Conservation (phyloP, 2,888 invertebrate genomes). For the Cephalotes varians region DNA sequence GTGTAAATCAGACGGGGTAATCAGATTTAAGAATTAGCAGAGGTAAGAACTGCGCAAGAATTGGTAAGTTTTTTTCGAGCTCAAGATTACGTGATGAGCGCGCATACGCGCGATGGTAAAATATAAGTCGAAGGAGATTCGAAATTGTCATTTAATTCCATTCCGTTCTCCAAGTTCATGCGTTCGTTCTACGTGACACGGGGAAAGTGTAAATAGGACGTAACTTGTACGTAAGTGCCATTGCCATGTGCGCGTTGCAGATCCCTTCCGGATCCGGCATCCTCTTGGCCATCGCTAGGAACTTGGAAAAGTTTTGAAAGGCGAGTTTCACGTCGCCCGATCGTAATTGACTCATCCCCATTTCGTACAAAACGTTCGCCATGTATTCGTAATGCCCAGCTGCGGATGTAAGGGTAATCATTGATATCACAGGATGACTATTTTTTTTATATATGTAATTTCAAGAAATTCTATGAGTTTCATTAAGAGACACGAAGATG, state of each 20-base stretch:
- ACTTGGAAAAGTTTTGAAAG: slow-evolving; percentile 72
- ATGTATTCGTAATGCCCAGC: slow-evolving; percentile 71
- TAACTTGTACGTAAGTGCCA: slow-evolving; percentile 79
- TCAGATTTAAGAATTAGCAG: too few relatives aligned
- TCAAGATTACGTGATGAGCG: not conserved
- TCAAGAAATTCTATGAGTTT: not conserved
- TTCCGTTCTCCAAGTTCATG: not conserved
- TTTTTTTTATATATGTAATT: slow-evolving; percentile 5
- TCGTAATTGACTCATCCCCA: slow-evolving; percentile 73
- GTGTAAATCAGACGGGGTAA: too few relatives aligned
- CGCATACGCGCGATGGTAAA: not conserved
- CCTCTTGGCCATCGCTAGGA: slow-evolving; percentile 73
- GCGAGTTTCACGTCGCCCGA: slow-evolving; percentile 70
- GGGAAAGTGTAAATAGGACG: not conserved
- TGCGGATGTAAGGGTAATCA: slow-evolving; percentile 48
- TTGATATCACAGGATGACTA: not conserved
- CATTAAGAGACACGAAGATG: not conserved
- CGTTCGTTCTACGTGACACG: not conserved
- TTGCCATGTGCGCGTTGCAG: slow-evolving; percentile 77
- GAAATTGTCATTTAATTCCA: not conserved
- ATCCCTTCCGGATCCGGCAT: slow-evolving; percentile 73
- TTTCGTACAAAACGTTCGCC: slow-evolving; percentile 71
- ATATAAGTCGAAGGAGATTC: not conserved
- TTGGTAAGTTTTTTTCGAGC: not conserved
- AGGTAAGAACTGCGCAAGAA: not conserved